These are phyloP conservation scores for Streptopelia turtur DNA, from an alignment of 2,797 vertebrate species.

Conservation along the genomic window DNA sequence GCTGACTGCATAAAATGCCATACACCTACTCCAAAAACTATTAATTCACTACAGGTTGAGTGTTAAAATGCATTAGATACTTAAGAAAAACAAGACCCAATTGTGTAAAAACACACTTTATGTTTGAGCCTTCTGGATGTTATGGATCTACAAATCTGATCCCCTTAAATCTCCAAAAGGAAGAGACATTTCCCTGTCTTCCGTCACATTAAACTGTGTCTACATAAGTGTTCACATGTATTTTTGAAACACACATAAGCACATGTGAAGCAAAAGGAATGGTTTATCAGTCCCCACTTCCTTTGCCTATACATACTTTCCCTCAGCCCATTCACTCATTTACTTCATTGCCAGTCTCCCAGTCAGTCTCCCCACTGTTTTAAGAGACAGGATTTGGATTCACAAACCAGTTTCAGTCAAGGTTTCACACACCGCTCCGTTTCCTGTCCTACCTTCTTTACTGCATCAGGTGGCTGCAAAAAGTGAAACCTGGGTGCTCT, in stretches of 20 bases:
- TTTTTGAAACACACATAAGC: not conserved
- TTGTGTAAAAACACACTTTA: not conserved
- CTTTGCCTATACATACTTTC: not conserved
- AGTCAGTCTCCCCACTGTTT: not conserved
- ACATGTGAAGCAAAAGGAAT: not conserved
- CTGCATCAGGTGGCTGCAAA: not conserved
- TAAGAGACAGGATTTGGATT: not conserved
- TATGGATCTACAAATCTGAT: not conserved
- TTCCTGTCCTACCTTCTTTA: not conserved
- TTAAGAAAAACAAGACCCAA: not conserved
- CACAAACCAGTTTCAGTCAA: not conserved
- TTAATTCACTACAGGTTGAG: not conserved
- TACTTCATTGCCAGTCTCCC: not conserved
- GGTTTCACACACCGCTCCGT: not conserved
- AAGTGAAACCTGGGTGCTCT: not conserved
- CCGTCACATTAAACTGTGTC: not conserved
- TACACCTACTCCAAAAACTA: not conserved
- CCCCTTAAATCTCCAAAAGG: not conserved
- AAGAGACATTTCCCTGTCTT: not conserved
- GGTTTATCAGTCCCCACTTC: not conserved
- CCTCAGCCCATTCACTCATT: not conserved
- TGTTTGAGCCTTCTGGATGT: not conserved
- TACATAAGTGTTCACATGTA: not conserved
- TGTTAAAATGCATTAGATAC: not conserved
- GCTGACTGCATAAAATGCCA: not conserved